phyloP scores from a whole-genome alignment of 2,797 vertebrate genomes.

The Phyllotis vaccarum region DNA sequence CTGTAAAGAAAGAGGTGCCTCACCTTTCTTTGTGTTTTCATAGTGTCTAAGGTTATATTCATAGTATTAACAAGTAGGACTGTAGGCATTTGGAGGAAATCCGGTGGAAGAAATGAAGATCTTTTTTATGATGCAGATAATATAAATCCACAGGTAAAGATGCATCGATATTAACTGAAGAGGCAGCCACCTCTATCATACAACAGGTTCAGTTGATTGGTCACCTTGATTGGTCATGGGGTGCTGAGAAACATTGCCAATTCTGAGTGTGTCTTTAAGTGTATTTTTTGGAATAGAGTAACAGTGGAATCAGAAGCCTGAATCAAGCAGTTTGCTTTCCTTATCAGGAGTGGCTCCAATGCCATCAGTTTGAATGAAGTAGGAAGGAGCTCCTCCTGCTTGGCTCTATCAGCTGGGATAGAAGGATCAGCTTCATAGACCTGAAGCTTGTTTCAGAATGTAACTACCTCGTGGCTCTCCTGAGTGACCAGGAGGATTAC shows the following conservation, averaged over 20 bases:
- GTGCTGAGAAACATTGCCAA: not conserved
- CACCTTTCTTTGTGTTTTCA: not conserved
- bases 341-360: not conserved
- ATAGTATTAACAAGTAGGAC: not conserved
- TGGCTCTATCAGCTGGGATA: not conserved
- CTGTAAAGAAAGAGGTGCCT: not conserved
- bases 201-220: not conserved
- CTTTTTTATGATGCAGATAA: not conserved
- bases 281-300: not conserved
- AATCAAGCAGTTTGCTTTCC: not conserved
- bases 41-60: not conserved
- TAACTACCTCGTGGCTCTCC: not conserved
- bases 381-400: not conserved
- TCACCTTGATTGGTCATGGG: not conserved
- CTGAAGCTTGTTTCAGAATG: not conserved
- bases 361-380: not conserved
- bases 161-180: not conserved
- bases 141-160: not conserved
- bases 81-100: not conserved
- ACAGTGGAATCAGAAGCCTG: not conserved
- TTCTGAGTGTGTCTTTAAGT: not conserved
- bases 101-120: not conserved
- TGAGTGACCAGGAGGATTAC: not conserved
- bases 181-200: not conserved
- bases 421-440: not conserved